These are phyloP conservation scores for Stegana nigrithorax DNA, from an alignment of 2,888 invertebrate genomes.

Conservation along the genomic window DNA sequence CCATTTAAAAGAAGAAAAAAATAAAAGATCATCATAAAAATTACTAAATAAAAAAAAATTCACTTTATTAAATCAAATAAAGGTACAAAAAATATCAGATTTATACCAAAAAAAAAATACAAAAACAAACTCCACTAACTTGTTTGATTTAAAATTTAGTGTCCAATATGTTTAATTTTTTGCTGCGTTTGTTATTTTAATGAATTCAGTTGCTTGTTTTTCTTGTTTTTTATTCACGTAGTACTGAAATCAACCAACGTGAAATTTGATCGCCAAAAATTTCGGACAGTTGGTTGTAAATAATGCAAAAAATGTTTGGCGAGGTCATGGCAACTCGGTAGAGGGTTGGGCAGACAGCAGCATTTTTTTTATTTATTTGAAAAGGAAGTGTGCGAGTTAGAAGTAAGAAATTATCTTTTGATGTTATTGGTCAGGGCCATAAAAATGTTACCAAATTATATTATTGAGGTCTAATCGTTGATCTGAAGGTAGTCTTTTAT, in stretches of 20 bases:
- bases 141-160: conserved; percentile 2
- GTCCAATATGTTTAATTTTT: background rate
- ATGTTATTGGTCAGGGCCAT: too few species aligned
- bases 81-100: conserved; percentile 15
- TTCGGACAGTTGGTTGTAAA: background rate
- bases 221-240: conserved; percentile 20
- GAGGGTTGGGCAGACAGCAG: too few species aligned
- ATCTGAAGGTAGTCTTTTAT: too few species aligned
- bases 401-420: too few species aligned
- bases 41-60: conserved; percentile 2
- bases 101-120: background rate
- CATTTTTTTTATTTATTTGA: too few species aligned
- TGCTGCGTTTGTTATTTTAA: background rate
- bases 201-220: background rate
- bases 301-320: too few species aligned
- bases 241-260: conserved; percentile 35
- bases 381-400: too few species aligned
- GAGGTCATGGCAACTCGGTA: too few species aligned
- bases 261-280: conserved; percentile 33
- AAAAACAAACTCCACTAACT: background rate
- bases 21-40: conserved; percentile 17
- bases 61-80: background rate
- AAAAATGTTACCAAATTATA: too few species aligned
- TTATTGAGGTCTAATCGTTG: too few species aligned
- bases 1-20: conserved; percentile 29